A percentile compares a stretch with the other conserved stretches of the same genome.
phyloP scores from a whole-genome alignment of 2,888 invertebrate species.

The Herminia tarsipennalis region DNA sequence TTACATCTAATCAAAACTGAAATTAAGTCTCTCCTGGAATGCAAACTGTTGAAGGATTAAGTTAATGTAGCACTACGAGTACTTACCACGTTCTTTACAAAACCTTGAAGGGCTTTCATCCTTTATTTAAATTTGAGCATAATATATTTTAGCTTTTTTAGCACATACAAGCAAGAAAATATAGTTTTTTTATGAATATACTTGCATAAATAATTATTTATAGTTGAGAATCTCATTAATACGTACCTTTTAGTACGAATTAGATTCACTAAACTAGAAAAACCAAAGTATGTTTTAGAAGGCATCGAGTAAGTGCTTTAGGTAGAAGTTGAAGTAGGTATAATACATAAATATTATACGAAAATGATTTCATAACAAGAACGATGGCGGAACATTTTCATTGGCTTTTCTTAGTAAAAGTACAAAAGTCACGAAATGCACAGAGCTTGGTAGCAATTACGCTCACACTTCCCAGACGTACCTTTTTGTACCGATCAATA shows the following conservation, averaged over 20 bases:
- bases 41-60: too few relatives aligned
- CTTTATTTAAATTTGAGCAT: slow-evolving; percentile 41
- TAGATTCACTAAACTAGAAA: slow-evolving; percentile 28
- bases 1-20: not conserved
- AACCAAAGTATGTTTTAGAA: slow-evolving; percentile 22
- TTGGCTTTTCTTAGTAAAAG: slow-evolving; percentile 75
- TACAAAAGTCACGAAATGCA: slow-evolving; percentile 75
- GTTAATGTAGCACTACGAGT: too few relatives aligned
- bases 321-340: slow-evolving; percentile 20
- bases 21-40: too few relatives aligned
- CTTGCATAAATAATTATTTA: slow-evolving; percentile 30
- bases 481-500: slow-evolving; percentile 70
- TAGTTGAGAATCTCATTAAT: slow-evolving; percentile 31
- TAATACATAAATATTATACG: slow-evolving; percentile 20
- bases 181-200: slow-evolving; percentile 29
- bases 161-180: slow-evolving; percentile 37
- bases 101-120: slow-evolving; percentile 47
- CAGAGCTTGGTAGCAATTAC: slow-evolving; percentile 82
- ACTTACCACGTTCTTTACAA: too few relatives aligned
- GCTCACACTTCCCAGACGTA: slow-evolving; percentile 84
- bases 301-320: slow-evolving; percentile 24
- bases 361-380: slow-evolving; percentile 28
- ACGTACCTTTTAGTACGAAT: slow-evolving; percentile 25
- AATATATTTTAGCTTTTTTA: slow-evolving; percentile 45
- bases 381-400: slow-evolving; percentile 59